phyloP scores from a whole-genome alignment of 1,140 invertebrate species.

The Drosophila mauritiana region DNA sequence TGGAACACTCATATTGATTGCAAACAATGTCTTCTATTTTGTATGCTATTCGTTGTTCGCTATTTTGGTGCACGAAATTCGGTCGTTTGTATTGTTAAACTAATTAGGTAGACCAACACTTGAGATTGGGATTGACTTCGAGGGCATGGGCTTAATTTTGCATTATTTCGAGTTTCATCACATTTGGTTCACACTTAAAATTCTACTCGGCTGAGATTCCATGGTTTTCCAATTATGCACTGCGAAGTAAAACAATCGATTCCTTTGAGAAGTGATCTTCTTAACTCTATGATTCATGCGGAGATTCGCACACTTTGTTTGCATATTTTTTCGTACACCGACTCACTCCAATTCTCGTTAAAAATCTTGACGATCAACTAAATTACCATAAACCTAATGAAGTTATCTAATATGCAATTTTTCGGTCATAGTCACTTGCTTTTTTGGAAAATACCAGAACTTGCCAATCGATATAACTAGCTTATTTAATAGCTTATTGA shows the following conservation, averaged over 20 bases:
- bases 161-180: constrained; percentile 61
- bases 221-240: constrained; percentile 25
- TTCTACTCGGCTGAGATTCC: constrained; percentile 49
- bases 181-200: constrained; percentile 38
- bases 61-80: constrained; percentile 53
- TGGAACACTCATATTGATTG: constrained; percentile 78
- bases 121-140: constrained; percentile 26
- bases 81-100: constrained; percentile 67
- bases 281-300: constrained; percentile 10
- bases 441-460: no score
- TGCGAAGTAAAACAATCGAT: constrained; percentile 26
- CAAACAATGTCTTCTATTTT: constrained; percentile 48
- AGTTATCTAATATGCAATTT: constrained; percentile 4
- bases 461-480: no score
- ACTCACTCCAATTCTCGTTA: constrained; percentile 26
- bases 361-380: background rate
- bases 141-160: constrained; percentile 51
- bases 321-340: constrained; percentile 1
- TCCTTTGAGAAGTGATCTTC: constrained; percentile 7
- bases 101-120: constrained; percentile 72
- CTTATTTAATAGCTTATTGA: background rate
- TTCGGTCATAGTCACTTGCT: constrained; percentile 9
- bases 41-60: constrained; percentile 37
- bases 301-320: constrained; percentile 18
- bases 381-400: constrained; percentile 45